phyloP scores from a whole-genome alignment of 1,140 invertebrate species.

The Acromyrmex heyeri region DNA sequence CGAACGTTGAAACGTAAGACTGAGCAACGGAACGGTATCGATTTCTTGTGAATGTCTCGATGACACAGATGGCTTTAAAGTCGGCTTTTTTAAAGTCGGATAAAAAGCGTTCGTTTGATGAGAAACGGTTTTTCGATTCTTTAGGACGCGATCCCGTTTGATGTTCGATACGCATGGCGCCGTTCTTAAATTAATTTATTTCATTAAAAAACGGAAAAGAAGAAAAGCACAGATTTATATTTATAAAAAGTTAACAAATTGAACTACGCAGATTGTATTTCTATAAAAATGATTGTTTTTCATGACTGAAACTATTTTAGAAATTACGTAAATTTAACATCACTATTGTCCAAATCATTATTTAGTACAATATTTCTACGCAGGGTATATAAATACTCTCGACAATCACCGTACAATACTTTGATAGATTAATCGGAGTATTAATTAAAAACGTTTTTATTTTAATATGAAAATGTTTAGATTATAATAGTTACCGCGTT shows the following conservation, averaged over 20 bases:
- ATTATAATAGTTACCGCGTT: not conserved
- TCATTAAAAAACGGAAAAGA: not conserved
- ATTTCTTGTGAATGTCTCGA: constrained; percentile 29
- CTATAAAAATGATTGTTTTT: constrained; percentile 1
- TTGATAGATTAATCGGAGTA: not conserved
- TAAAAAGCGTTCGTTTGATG: constrained; percentile 29
- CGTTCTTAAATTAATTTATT: constrained; percentile 1
- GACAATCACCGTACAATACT: not conserved
- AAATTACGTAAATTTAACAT: not conserved
- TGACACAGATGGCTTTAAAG: constrained; percentile 24
- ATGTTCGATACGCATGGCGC: not conserved
- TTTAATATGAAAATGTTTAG: not conserved
- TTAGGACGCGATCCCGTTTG: constrained; percentile 29
- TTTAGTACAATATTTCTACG: not conserved
- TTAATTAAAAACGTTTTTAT: not conserved
- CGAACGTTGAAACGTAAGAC: constrained; percentile 9
- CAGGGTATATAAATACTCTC: not conserved
- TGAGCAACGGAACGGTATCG: not conserved
- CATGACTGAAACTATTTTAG: not conserved
- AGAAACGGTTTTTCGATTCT: constrained; percentile 27
- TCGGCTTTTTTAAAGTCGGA: not conserved
- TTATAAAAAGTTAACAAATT: constrained; percentile 8
- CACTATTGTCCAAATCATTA: not conserved
- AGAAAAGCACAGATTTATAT: not conserved
- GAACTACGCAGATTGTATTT: not conserved